A percentile compares a stretch with the other conserved stretches of the same genome.
Conservation (phyloP, 92 coral and sea anemone species). For the Chrysogorgia sp. region DNA sequence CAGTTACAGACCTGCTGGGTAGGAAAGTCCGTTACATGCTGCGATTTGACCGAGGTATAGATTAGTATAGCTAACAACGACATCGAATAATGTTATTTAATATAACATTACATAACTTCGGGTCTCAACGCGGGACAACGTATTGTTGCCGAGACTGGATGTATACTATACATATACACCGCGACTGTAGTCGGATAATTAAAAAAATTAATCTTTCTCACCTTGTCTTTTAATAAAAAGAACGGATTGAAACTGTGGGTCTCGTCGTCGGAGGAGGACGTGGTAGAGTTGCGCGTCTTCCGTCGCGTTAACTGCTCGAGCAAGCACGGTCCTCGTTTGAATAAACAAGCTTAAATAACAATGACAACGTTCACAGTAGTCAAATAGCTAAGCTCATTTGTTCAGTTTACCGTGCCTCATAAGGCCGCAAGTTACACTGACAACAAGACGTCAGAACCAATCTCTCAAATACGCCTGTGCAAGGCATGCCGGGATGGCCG, state of each 20-base stretch:
- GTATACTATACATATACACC: no score
- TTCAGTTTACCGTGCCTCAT: conserved; percentile 22
- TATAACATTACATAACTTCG: conserved; percentile 1
- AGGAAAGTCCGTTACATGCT: conserved; percentile 24
- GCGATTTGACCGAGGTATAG: conserved; percentile 32
- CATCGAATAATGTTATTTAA: conserved; percentile 10
- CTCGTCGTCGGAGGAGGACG: not conserved
- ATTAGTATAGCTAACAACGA: conserved; percentile 19
- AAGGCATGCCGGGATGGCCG: conserved; percentile 32
- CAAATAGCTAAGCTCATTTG: conserved; percentile 27
- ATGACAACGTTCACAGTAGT: not conserved
- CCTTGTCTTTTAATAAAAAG: no score
- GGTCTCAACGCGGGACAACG: not conserved
- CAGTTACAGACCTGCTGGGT: conserved; percentile 39
- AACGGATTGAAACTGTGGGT: not conserved
- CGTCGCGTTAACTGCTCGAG: not conserved
- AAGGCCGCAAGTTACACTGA: not conserved
- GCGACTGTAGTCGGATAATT: no score
- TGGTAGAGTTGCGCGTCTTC: not conserved
- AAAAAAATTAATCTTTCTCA: no score
- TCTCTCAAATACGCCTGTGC: conserved; percentile 30
- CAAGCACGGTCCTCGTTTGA: conserved; percentile 1
- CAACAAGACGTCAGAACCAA: not conserved
- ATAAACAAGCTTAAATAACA: conserved; percentile 13
- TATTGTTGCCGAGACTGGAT: no score